A percentile compares a stretch with the other conserved stretches of the same genome.
Conservation (phyloP, 2,888 invertebrate species). For the Drosophila nr. perissopoda region DNA sequence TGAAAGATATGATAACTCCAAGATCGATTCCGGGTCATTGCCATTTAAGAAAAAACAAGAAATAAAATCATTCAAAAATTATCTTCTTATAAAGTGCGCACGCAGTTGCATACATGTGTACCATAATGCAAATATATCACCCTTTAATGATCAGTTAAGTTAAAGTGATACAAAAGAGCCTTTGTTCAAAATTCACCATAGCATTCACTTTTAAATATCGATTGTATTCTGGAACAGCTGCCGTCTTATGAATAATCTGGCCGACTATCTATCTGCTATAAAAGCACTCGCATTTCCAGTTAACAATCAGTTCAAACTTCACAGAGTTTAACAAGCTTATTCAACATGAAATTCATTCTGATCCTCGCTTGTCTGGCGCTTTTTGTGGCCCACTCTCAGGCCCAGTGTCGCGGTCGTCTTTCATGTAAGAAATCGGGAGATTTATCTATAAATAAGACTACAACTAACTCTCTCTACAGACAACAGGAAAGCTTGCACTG, state of each 20-base stretch:
- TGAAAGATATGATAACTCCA: no score
- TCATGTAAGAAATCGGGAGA: not conserved
- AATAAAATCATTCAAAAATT: no score
- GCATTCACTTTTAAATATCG: no score
- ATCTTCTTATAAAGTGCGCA: no score
- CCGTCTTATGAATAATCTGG: no score
- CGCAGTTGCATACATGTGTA: no score
- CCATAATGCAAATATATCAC: not conserved
- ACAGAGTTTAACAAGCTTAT: not conserved
- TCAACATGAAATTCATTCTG: slow-evolving; percentile 42
- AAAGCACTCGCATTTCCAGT: not conserved
- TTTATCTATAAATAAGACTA: not conserved
- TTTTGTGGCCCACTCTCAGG: slow-evolving; percentile 20
- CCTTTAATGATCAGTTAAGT: no score
- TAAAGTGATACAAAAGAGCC: no score
- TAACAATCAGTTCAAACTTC: slow-evolving; percentile 22
- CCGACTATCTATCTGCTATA: not conserved
- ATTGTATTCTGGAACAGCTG: not conserved
- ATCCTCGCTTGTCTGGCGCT: slow-evolving; percentile 32
- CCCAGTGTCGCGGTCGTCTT: slow-evolving; percentile 15
- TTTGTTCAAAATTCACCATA: no score
- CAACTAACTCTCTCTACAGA: not conserved
- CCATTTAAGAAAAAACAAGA: no score
- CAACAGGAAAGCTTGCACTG: not conserved
- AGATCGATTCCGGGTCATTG: no score